phyloP scores from a whole-genome alignment of 2,888 invertebrate genomes.

The Nebria brevicollis region DNA sequence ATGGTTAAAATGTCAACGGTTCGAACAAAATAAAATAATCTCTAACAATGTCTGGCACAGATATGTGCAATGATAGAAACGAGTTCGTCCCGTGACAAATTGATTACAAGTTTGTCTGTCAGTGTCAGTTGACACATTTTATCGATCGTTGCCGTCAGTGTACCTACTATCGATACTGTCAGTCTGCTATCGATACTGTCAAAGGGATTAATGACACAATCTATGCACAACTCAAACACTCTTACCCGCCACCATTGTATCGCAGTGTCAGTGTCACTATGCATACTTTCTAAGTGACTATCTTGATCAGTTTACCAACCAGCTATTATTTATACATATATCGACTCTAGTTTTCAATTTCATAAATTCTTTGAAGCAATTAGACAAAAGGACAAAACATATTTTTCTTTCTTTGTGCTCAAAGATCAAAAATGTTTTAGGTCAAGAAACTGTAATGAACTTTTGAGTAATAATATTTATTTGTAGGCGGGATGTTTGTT shows the following conservation, averaged over 20 bases:
- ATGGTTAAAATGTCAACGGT: constrained; percentile 65
- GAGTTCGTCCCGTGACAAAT: constrained; percentile 28
- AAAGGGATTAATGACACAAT: constrained; percentile 41
- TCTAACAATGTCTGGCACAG: neutral
- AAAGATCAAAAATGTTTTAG: constrained; percentile 21
- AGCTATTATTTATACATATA: neutral
- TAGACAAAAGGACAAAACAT: no score
- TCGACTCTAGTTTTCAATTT: neutral
- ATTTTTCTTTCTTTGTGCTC: no score
- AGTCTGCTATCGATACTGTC: constrained; percentile 27
- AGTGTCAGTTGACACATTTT: constrained; percentile 34
- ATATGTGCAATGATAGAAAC: neutral
- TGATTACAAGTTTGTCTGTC: constrained; percentile 44
- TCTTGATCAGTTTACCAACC: neutral
- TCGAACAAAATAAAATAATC: constrained; percentile 55
- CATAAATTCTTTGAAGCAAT: no score
- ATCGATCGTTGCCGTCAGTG: constrained; percentile 39
- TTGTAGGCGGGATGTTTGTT: constrained; percentile 30
- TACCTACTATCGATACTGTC: constrained; percentile 23
- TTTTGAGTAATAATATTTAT: constrained; percentile 15
- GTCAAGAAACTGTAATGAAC: constrained; percentile 33
- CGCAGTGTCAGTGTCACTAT: neutral
- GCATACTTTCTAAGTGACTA: neutral
- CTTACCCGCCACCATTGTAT: constrained; percentile 4
- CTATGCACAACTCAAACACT: neutral